These are phyloP conservation scores for Lasioglossum figueresi DNA, from an alignment of 2,888 invertebrate species.

Conservation along the genomic window DNA sequence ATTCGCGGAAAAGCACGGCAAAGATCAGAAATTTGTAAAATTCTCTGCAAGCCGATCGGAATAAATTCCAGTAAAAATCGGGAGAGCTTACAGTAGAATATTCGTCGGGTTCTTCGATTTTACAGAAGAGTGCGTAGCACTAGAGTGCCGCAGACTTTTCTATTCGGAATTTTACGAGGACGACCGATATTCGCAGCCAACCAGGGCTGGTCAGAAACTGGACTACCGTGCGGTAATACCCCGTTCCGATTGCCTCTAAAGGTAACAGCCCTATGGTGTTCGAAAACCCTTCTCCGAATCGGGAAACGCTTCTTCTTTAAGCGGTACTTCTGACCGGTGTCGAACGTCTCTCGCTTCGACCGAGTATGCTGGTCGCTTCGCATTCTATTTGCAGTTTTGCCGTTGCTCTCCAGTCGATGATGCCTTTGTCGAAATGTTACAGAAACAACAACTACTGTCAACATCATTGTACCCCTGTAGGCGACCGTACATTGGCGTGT, in stretches of 20 bases:
- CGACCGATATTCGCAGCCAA: slow-evolving; percentile 43
- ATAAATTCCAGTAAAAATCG: not conserved
- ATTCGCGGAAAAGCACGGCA: not conserved
- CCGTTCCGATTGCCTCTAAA: slow-evolving; percentile 49
- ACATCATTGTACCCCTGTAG: not conserved
- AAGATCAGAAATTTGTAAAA: not conserved
- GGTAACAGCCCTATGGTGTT: slow-evolving; percentile 42
- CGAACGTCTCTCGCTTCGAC: slow-evolving; percentile 17
- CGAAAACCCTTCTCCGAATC: slow-evolving; percentile 35
- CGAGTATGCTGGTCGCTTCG: slow-evolving; percentile 33
- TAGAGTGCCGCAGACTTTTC: slow-evolving; percentile 9
- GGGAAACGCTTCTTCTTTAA: slow-evolving; percentile 58
- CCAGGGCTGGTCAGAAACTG: slow-evolving; percentile 57
- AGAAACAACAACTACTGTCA: slow-evolving; percentile 1
- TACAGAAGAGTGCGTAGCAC: not conserved
- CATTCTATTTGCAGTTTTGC: slow-evolving; percentile 48
- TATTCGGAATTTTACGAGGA: slow-evolving; percentile 56
- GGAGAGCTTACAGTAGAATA: not conserved
- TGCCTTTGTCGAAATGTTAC: slow-evolving; percentile 16
- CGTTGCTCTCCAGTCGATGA: slow-evolving; percentile 19
- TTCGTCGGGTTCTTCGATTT: not conserved
- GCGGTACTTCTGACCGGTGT: slow-evolving; percentile 20
- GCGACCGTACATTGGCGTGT: not conserved
- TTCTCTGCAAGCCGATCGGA: not conserved
- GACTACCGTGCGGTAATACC: slow-evolving; percentile 66